phyloP scores from a whole-genome alignment of 2,888 invertebrate species.

The Synanthedon tipuliformis region DNA sequence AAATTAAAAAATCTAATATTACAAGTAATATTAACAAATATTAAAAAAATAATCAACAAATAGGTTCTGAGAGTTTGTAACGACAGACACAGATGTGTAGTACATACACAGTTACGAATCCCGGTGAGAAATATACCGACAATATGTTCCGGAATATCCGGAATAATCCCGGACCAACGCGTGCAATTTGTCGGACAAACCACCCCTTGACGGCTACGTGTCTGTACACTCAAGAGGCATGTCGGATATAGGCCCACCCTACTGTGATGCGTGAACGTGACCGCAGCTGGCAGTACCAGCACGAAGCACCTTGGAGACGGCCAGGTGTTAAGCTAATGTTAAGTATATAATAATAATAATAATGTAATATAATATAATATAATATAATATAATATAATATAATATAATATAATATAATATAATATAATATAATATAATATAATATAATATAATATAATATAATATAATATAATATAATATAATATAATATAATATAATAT shows the following conservation, averaged over 20 bases:
- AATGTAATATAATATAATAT: no score
- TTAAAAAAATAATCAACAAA: no score
- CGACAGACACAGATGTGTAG: slow-evolving; percentile 7
- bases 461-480: no score
- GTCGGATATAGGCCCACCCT: slow-evolving; percentile 7
- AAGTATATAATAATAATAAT: no score
- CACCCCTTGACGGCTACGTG: slow-evolving; percentile 14
- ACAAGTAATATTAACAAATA: no score
- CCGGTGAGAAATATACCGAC: slow-evolving; percentile 22
- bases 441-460: no score
- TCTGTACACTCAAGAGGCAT: slow-evolving; percentile 18
- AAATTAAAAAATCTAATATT: no score
- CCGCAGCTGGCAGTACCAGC: neutral
- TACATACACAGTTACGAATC: slow-evolving; percentile 11
- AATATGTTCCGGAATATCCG: slow-evolving; percentile 31
- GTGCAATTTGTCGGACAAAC: slow-evolving; percentile 26
- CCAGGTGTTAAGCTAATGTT: neutral
- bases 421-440: no score
- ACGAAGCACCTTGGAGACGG: neutral
- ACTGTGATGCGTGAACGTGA: slow-evolving; percentile 16
- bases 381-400: no score
- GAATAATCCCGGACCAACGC: slow-evolving; percentile 25
- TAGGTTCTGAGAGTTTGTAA: no score
- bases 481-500: no score
- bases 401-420: no score